Evolutionary conservation across 2,888 invertebrate genomes (phyloP), one percentile per base, ranked within the genome.

Genomic region (Acanthosepion esculentum): DNA sequence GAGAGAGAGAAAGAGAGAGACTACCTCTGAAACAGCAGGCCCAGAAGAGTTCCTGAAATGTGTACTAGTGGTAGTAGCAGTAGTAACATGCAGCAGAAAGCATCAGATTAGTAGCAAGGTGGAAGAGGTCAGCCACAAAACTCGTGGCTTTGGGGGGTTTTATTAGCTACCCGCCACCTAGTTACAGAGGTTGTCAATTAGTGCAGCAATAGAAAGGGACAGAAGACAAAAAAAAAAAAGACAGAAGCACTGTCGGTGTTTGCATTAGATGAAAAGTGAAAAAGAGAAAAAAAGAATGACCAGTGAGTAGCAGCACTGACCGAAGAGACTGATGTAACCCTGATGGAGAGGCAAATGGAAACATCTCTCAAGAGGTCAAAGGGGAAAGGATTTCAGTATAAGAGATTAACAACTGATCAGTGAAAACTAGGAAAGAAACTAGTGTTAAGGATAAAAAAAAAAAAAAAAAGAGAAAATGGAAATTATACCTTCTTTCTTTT

Each of bases 401-500:
- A 78, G 78, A n/a, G 78, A 78, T 78, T 33, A 78, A 78, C 78
- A n/a, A 33, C n/a, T 5, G 33, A 78, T 78, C 12, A 33, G 33
- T 33, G 78, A 33, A 78, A 78, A n/a, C n/a, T n/a, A n/a, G 33
- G n/a, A 78, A 78, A 78, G 33, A 78, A 78, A 78, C n/a, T 12
- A 78, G 18, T 10, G n/a, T 78, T n/a, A 78, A 78, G 20, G 59
- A 59, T 59, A 23, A 59, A 59, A 5, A n/a, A 33, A 15, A 33
- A 15, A 33, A 33, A n/a, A n/a, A 18, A 78, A 78, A 15, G 12
- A n/a, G n/a, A 3, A 78, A 78, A 78, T 78, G 1, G n/a, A 78
- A 78, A 33, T 33, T 94, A 41, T 41, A 94, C 92, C 92, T 93
- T 33, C 48, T 94, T 94, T 95, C 96, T 96, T 96, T 96, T 96